Evolutionary conservation across 2,113 vertebrate genomes (phyloP), one percentile per base, ranked within the genome.

Genomic region (Takifugu bimaculatus): DNA sequence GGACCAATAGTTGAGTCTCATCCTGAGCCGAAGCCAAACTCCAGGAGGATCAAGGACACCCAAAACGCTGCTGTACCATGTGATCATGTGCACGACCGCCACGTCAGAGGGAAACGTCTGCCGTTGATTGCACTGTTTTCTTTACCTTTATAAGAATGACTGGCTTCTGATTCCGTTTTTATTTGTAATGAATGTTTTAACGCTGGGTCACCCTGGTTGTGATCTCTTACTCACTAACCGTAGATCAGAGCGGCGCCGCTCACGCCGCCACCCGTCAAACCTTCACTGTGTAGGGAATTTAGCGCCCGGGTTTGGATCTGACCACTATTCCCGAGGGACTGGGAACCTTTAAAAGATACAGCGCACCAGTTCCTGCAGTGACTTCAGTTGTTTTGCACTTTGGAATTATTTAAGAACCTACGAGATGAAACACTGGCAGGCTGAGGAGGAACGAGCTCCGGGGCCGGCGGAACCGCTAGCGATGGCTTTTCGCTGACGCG

Each of bases 111-210:
- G 73, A 85, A 69, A 60, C 76, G 69, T 65, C 83, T 74, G 83
- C 83, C 77, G 74, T 80, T 70, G 75, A 85, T 87, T 87, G 84
- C 84, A 89, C 84, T 74, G 65, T 47, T 50, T 81, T 70, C 73
- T 74, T 82, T 60, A 49, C 75, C 66, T 83, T 87, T 70, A 70
- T 85, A 62, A 57, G 35, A 59, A 75, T 71, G 29, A 52, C 12
- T 15, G 60, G 45, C 39, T 58, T 65, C 57, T 47, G 48, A 14
- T 63, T 67, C 12, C 50, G 60, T 48, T 52, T 49, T 65, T 77
- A 77, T 82, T 72, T 74, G 68, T 75, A 72, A 76, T n/a, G 6
- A 79, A 60, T 72, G 75, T 79, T 80, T 77, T 82, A 87, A 75
- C 80, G 66, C 71, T 74, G 68, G 53, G 80, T 81, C 72, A 61